Conservation (phyloP, 2,888 invertebrate species). For the Acholoe squamosa region DNA sequence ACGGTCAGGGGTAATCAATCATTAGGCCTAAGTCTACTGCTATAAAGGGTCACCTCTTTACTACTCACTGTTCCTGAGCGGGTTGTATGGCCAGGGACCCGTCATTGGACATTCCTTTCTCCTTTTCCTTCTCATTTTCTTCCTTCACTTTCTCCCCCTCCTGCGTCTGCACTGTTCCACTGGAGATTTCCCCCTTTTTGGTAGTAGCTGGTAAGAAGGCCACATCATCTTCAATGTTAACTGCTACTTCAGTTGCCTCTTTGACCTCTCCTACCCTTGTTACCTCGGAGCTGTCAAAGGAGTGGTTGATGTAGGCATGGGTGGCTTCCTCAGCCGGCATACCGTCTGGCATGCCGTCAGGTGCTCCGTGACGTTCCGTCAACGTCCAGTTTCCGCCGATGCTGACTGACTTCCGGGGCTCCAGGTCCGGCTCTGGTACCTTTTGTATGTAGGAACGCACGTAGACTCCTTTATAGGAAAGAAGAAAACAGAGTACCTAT, state of each 20-base stretch:
- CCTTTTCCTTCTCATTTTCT: not conserved
- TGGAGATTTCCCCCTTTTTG: not conserved
- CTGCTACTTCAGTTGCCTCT: not conserved
- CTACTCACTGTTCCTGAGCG: not conserved
- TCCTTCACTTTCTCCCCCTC: too few relatives aligned
- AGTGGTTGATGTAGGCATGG: not conserved
- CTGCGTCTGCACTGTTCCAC: too few relatives aligned
- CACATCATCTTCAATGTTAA: not conserved
- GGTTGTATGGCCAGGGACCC: not conserved
- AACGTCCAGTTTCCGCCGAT: constrained; percentile 37
- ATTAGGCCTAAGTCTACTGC: too few relatives aligned
- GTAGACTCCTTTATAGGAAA: constrained; percentile 4
- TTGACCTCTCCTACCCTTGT: too few relatives aligned
- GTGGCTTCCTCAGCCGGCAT: not conserved
- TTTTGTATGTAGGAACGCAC: not conserved
- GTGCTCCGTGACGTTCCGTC: not conserved
- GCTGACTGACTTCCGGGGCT: not conserved
- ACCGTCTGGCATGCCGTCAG: constrained; percentile 47
- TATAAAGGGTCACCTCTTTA: not conserved
- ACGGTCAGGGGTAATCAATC: too few relatives aligned
- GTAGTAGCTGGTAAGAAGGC: not conserved
- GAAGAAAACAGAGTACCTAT: too few relatives aligned
- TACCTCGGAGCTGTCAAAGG: not conserved
- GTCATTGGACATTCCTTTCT: not conserved
- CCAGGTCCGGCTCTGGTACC: not conserved